These are phyloP conservation scores for Mantis religiosa DNA, from an alignment of 2,888 invertebrate species.

Conservation along the genomic window DNA sequence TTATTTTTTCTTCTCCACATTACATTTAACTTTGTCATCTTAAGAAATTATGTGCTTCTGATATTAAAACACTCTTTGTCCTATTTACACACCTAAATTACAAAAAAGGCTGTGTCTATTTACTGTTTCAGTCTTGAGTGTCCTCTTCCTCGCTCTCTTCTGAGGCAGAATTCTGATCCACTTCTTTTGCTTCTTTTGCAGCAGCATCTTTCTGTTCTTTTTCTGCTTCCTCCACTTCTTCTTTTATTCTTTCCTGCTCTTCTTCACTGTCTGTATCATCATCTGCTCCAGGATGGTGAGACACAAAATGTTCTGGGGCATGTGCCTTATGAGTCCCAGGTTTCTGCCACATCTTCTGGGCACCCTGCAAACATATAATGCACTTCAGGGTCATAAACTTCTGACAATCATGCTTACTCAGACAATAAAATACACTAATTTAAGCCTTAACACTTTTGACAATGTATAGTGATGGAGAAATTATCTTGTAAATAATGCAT, in stretches of 20 bases:
- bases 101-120: no score
- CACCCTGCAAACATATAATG: conserved; percentile 41
- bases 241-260: conserved; percentile 50
- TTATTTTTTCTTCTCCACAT: no score
- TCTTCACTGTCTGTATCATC: conserved; percentile 56
- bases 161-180: neutral
- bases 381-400: neutral
- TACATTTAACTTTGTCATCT: no score
- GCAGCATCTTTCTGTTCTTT: neutral
- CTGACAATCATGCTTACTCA: no score
- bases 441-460: no score
- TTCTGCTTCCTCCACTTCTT: neutral
- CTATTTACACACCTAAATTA: no score
- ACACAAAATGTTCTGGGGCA: conserved; percentile 55
- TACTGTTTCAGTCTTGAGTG: neutral
- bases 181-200: neutral
- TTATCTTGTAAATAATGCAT: no score
- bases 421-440: no score
- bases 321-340: conserved; percentile 55
- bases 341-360: conserved; percentile 55
- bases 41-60: no score
- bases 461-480: no score
- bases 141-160: neutral
- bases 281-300: conserved; percentile 62
- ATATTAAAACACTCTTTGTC: no score